Base-by-base conservation (phyloP, 2,113 vertebrate species). In the Eleginops maclovinus region DNA sequence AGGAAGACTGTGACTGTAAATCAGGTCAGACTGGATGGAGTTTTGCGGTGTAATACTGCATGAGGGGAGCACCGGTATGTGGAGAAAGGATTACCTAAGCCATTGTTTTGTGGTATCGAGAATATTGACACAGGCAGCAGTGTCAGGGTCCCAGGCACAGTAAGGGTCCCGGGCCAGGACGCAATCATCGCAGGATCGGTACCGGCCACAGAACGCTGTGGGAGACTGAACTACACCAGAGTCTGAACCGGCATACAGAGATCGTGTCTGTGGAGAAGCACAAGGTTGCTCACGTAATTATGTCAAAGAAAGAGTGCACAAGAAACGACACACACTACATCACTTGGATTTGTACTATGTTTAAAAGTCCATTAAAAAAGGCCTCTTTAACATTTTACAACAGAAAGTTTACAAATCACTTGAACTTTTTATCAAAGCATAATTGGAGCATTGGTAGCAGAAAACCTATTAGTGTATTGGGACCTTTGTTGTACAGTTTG, bases 131-230 rank as follows among this genome's bases (percentile, higher is more conserved):
- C 98, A 99, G 62, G 92, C 73, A 0, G 85, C 65, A 4, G 81
- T 14, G 1, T 49, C 75, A 0, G 86, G 86, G 88, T 95, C 94
- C 98, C 98, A 99, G 75, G 97, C 97, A 22, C 98, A 99, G 77
- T 98, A 97, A 2, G 98, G 98, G 93, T 99, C 98, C 50, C 97
- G 94, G 11, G 97, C 95, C 68, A 99, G 88, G 79, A 99, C 64
- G 10, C 97, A 99, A 89, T 98, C 97, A 7, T 86, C 84, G 1
- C 98, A 99, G 66, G 95, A 94, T 14, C 51, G 67, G 11, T 98
- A 97, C 76, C 95, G 96, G 58, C 94, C 84, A 40, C 98, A 99
- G 92, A 97, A 97, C 4, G 97, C 96, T 69, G 97, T 91, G 0
- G 97, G 96, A 3, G 94, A 94, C 91, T 99, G 98, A 47, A 98